Evolutionary conservation across 2,888 invertebrate species (phyloP).

Genomic region (Heliconius ethilla): DNA sequence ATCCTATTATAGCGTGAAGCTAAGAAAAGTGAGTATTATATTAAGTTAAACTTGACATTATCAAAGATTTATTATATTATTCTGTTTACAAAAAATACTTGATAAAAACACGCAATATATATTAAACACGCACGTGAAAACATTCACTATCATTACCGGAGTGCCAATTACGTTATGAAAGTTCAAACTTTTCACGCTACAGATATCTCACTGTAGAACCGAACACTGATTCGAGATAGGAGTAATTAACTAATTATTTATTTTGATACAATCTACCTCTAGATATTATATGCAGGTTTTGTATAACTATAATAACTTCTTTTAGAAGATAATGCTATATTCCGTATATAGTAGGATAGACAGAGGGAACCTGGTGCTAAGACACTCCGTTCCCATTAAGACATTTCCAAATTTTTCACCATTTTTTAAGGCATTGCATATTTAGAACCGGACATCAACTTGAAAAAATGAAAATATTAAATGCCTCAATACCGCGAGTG

Average conservation of each 20-base stretch:
- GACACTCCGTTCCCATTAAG: no score
- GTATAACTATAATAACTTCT: neutral
- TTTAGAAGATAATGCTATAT: no score
- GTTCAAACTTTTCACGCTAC: constrained; percentile 7
- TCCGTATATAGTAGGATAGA: no score
- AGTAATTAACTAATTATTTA: constrained; percentile 9
- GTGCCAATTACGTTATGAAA: constrained; percentile 28
- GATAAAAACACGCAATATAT: constrained; percentile 1
- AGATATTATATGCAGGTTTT: neutral
- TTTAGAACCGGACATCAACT: no score
- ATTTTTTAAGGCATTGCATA: no score
- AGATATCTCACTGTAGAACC: neutral
- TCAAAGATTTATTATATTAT: neutral
- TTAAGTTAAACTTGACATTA: no score
- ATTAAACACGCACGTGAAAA: constrained; percentile 6
- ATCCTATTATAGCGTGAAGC: no score
- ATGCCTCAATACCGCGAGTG: no score
- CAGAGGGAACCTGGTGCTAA: no score
- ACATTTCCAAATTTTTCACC: no score
- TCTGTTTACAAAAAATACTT: neutral
- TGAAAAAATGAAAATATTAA: no score
- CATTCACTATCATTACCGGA: constrained; percentile 22
- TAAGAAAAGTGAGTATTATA: no score
- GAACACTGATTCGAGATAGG: neutral
- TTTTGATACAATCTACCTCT: neutral